A percentile compares a stretch with the other conserved stretches of the same genome.
phyloP scores from a whole-genome alignment of 2,113 vertebrate species.

The Motacilla tschutschensis region DNA sequence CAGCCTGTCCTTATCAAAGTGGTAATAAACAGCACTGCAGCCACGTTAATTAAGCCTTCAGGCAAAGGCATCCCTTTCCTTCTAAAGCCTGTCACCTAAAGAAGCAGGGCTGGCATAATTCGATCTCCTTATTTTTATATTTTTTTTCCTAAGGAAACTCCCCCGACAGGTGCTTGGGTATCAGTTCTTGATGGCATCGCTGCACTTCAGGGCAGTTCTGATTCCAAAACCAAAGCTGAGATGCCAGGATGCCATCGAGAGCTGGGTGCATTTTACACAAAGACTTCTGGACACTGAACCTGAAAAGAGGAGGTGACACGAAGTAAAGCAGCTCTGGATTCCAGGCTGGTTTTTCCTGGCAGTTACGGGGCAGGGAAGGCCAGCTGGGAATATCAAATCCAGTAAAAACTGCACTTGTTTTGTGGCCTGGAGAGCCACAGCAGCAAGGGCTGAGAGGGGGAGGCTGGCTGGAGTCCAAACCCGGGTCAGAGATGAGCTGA shows the following conservation, averaged over 20 bases:
- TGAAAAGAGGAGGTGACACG: not conserved
- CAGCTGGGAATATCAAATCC: not conserved
- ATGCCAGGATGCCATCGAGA: rapidly evolving
- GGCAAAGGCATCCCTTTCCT: not conserved
- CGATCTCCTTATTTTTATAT: not conserved
- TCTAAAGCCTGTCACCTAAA: not conserved
- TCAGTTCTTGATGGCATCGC: not conserved
- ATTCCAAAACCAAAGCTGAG: not conserved
- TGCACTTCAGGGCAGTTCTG: not conserved
- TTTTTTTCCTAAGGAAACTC: not conserved
- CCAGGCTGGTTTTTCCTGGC: not conserved
- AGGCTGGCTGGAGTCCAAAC: not conserved
- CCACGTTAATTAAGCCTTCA: not conserved
- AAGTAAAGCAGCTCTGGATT: not conserved
- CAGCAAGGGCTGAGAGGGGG: not conserved
- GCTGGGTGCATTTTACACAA: not conserved
- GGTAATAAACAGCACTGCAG: not conserved
- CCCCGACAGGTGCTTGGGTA: not conserved
- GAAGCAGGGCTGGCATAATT: not conserved
- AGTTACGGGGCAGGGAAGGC: not conserved
- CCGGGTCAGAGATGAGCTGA: not conserved
- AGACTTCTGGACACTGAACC: not conserved
- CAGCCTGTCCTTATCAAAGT: not conserved
- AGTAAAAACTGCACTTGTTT: not conserved
- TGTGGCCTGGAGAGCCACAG: not conserved